Base-by-base conservation (phyloP, 2,888 invertebrate species). In the Zootermopsis nevadensis region DNA sequence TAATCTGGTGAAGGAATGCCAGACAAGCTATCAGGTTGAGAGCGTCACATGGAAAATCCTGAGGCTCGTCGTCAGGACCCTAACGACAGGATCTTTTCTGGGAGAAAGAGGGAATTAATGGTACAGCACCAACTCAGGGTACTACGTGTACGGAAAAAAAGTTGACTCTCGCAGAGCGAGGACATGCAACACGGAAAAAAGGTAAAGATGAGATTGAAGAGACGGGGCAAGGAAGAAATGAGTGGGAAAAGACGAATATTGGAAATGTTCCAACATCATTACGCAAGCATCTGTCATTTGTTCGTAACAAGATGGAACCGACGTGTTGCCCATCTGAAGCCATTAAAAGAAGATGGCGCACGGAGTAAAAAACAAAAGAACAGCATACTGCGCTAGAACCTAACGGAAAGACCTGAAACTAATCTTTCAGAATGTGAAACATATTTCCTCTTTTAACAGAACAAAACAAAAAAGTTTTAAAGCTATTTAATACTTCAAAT, bases 231-330 rank as follows among this genome's bases (percentile, higher is more conserved):
- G 33, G 19, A n/a, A n/a, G 2, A 74, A 27, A 7, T 60, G 12
- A 27, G 12, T 12, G 15, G 27, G 60, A 27, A 27, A 19, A 53
- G 2, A 72, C 2, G 69, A 69, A 33, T 69, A 69, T 74, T 74
- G 74, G 74, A 74, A 38, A 38, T 38, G 74, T 74, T 74, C 74
- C 74, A 74, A 38, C 42, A 38, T 74, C 74, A 74, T 74, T 74
- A 74, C 74, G n/a, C 35, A 74, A 74, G 74, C 74, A 74, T 74
- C 74, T 74, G 74, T 74, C 74, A 74, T 74, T 74, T 74, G 74
- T 74, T 74, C 24, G 74, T 74, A 74, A 74, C 74, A 74, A 74
- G 74, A 74, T 38, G 74, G 31, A 33, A 74, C 38, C n/a, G 33
- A 15, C 42, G 38, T n/a, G 33, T n/a, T 69, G 31, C 69, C 27